Percentiles rank a stretch among this genome's conserved stretches.
Conservation (phyloP, 2,797 vertebrate genomes). For the Enteromius fasciolatus region DNA sequence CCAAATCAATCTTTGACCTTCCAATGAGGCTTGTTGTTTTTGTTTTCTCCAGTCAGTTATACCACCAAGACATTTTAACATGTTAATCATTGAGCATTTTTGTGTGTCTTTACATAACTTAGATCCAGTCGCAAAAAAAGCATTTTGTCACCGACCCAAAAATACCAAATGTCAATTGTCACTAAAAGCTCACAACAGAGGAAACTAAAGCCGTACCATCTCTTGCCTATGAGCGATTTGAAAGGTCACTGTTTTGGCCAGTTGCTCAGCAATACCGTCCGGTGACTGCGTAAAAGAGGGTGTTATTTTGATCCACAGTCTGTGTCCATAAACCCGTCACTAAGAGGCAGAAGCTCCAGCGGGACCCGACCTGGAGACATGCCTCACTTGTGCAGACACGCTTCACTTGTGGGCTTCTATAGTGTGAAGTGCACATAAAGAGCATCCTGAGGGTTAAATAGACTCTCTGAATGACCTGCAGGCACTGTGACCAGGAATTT, state of each 20-base stretch:
- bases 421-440: slow-evolving; percentile 40
- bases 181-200: not conserved
- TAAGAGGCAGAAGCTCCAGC: slow-evolving; percentile 45
- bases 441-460: slow-evolving; percentile 46
- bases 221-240: slow-evolving; percentile 39
- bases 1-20: not conserved
- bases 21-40: not conserved
- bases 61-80: not conserved
- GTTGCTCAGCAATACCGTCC: slow-evolving; percentile 45
- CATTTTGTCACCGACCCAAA: not conserved
- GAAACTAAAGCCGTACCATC: slow-evolving; percentile 32
- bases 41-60: not conserved
- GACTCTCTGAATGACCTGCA: slow-evolving; percentile 48
- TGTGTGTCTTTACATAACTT: not conserved
- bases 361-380: slow-evolving; percentile 44
- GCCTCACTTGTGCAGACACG: slow-evolving; percentile 53
- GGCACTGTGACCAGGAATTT: slow-evolving; percentile 57
- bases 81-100: not conserved
- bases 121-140: not conserved
- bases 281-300: slow-evolving; percentile 27
- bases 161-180: not conserved
- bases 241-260: slow-evolving; percentile 53
- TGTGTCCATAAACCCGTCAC: slow-evolving; percentile 38
- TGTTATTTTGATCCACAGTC: slow-evolving; percentile 49
- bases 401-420: slow-evolving; percentile 54